Percentiles rank a stretch among this genome's conserved stretches.
These are phyloP conservation scores for Aphaenogaster floridana DNA, from an alignment of 1,140 invertebrate species.

Conservation along the genomic window DNA sequence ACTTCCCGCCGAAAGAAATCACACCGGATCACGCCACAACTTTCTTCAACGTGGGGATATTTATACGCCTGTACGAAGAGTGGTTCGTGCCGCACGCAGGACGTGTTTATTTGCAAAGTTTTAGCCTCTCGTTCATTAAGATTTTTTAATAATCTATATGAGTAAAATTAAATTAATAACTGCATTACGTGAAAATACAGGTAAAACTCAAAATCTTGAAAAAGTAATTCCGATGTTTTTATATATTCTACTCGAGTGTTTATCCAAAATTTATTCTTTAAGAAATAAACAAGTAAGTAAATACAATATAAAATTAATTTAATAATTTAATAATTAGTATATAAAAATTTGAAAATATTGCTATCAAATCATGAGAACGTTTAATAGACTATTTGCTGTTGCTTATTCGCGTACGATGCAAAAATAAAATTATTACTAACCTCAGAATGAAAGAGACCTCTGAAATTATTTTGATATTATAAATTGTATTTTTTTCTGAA, in stretches of 20 bases:
- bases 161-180: not conserved
- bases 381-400: not conserved
- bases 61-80: constrained; percentile 37
- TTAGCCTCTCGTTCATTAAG: not conserved
- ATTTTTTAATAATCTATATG: constrained; percentile 5
- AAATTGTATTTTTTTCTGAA: not conserved
- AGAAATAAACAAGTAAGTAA: not conserved
- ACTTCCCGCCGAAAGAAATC: constrained; percentile 67
- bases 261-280: not conserved
- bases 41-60: constrained; percentile 41
- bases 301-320: not conserved
- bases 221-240: not conserved
- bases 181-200: not conserved
- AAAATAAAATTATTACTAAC: not conserved
- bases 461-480: not conserved
- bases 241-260: not conserved
- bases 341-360: not conserved
- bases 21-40: constrained; percentile 58
- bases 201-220: not conserved
- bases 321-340: not conserved
- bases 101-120: constrained; percentile 48
- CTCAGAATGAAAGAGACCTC: not conserved
- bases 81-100: constrained; percentile 15
- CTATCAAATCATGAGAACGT: not conserved
- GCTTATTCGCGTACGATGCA: not conserved